Percentiles rank a stretch among this genome's conserved stretches.
phyloP scores from a whole-genome alignment of 92 coral and sea anemone genomes.

The Palythoa heliodiscus region DNA sequence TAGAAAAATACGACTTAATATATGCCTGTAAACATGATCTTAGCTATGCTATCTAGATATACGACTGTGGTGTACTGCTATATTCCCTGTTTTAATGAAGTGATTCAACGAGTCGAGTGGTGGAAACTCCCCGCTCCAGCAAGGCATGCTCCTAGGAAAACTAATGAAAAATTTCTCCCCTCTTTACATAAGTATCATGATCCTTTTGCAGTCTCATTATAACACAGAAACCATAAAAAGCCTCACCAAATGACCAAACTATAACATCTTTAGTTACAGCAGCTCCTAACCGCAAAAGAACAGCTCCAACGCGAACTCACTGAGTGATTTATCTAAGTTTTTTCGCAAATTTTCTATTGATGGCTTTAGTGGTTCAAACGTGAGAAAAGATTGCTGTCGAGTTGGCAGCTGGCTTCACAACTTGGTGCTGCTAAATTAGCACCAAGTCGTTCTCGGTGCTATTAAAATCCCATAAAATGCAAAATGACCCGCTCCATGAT shows the following conservation, averaged over 20 bases:
- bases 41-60: background rate
- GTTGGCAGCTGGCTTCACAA: conserved; percentile 16
- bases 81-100: background rate
- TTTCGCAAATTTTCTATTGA: background rate
- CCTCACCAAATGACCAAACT: too few species aligned
- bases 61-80: background rate
- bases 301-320: background rate
- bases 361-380: background rate
- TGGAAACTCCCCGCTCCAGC: too few species aligned
- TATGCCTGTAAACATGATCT: background rate
- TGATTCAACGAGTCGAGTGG: too few species aligned
- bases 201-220: too few species aligned
- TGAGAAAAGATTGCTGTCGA: background rate
- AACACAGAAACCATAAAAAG: too few species aligned
- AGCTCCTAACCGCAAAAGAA: too few species aligned
- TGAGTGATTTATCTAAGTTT: background rate
- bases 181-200: too few species aligned
- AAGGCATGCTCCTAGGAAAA: too few species aligned
- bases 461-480: conserved; percentile 41
- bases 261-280: too few species aligned
- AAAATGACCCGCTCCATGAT: background rate
- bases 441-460: conserved; percentile 7
- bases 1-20: background rate
- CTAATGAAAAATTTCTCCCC: too few species aligned
- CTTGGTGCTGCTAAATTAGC: background rate